Percentiles rank a stretch among this genome's conserved stretches.
Conservation (phyloP, 2,888 invertebrate species). For the Alsophila aescularia region DNA sequence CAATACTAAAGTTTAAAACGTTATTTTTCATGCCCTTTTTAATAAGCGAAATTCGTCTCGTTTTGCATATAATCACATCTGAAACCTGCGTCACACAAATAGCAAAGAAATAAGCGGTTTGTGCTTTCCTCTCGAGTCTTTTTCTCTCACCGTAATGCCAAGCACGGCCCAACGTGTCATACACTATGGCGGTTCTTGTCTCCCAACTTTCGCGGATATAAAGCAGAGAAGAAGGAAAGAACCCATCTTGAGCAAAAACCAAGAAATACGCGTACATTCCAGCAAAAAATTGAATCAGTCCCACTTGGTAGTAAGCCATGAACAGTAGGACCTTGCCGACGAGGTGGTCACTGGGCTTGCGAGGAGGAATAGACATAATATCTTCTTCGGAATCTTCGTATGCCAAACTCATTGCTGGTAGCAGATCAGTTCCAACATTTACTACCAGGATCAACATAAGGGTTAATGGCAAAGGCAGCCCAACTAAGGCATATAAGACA, state of each 20-base stretch:
- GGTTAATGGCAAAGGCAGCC: slow-evolving; percentile 89
- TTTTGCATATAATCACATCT: slow-evolving; percentile 92
- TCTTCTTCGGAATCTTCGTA: slow-evolving; percentile 91
- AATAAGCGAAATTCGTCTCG: slow-evolving; percentile 88
- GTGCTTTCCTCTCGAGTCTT: slow-evolving; percentile 88
- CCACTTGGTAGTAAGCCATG: slow-evolving; percentile 94
- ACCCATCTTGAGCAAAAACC: slow-evolving; percentile 91
- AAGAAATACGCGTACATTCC: slow-evolving; percentile 92
- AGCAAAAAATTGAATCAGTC: slow-evolving; percentile 92
- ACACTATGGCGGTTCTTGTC: slow-evolving; percentile 82
- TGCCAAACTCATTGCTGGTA: slow-evolving; percentile 91
- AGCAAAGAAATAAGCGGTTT: slow-evolving; percentile 91
- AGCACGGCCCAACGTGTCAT: slow-evolving; percentile 90
- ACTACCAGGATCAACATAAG: slow-evolving; percentile 86
- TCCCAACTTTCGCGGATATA: slow-evolving; percentile 91
- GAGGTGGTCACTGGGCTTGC: slow-evolving; percentile 81
- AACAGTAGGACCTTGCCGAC: slow-evolving; percentile 87
- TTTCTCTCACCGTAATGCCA: slow-evolving; percentile 90
- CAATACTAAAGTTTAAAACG: slow-evolving; percentile 85
- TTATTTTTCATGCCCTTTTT: slow-evolving; percentile 91
- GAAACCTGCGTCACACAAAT: slow-evolving; percentile 91
- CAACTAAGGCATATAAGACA: slow-evolving; percentile 88
- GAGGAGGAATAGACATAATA: slow-evolving; percentile 87
- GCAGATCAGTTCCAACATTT: slow-evolving; percentile 91
- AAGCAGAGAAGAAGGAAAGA: slow-evolving; percentile 87